A percentile compares a stretch with the other conserved stretches of the same genome.
These are phyloP conservation scores for Tigriopus japonicus DNA, from an alignment of 1,140 invertebrate genomes.

Conservation along the genomic window DNA sequence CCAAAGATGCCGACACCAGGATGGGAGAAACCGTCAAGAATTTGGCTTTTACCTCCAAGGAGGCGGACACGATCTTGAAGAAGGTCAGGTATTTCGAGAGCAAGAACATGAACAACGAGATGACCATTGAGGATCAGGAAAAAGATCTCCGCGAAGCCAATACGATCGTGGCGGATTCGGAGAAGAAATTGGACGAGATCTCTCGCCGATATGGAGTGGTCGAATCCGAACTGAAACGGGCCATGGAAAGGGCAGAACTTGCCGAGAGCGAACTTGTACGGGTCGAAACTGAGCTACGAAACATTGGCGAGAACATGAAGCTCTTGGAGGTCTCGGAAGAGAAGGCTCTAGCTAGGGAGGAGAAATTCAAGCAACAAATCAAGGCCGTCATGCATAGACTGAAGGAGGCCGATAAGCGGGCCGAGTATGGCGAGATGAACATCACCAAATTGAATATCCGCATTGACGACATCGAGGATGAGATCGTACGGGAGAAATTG, in stretches of 20 bases:
- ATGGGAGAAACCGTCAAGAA: conserved; percentile 14
- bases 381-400: conserved; percentile 4
- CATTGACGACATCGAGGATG: conserved; percentile 13
- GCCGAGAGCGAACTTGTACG: conserved; percentile 7
- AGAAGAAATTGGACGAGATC: conserved; percentile 9
- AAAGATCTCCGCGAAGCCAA: conserved; percentile 7
- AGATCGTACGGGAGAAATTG: conserved; percentile 12
- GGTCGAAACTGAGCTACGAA: conserved; percentile 6
- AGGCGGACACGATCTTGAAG: conserved; percentile 10
- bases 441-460: conserved; percentile 13
- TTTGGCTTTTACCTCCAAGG: conserved; percentile 11
- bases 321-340: conserved; percentile 8
- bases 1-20: conserved; percentile 10
- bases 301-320: conserved; percentile 14
- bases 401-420: conserved; percentile 7
- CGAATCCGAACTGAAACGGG: conserved; percentile 7
- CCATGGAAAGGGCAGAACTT: conserved; percentile 10
- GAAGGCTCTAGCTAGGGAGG: conserved; percentile 5
- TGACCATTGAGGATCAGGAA: conserved; percentile 7
- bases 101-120: conserved; percentile 13
- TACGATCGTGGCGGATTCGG: conserved; percentile 7
- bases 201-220: conserved; percentile 4
- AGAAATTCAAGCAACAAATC: conserved; percentile 11
- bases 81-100: conserved; percentile 12
- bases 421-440: conserved; percentile 14